Percentiles rank a stretch among this genome's conserved stretches.
Evolutionary conservation across 2,113 vertebrate genomes (phyloP).

Genomic region (Urocitellus parryii): DNA sequence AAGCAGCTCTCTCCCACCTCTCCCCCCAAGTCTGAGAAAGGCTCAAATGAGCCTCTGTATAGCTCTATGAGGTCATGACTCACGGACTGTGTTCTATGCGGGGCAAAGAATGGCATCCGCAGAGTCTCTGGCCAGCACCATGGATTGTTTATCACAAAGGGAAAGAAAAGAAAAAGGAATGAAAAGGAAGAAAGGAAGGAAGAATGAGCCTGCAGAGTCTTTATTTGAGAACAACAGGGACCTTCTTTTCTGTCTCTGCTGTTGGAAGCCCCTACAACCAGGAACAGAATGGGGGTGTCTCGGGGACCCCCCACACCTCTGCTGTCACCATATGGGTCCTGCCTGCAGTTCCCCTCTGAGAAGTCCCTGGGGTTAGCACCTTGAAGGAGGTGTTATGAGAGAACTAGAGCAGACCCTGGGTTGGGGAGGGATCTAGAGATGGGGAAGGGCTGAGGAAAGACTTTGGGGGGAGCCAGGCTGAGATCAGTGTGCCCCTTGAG

Average conservation of each 20-base stretch:
- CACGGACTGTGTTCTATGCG: neutral
- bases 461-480: neutral
- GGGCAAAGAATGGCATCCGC: neutral
- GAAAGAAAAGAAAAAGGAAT: neutral
- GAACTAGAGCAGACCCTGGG: neutral
- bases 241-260: slow-evolving; percentile 10
- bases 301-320: neutral
- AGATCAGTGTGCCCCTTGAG: no score
- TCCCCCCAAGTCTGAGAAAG: neutral
- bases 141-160: neutral
- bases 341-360: neutral
- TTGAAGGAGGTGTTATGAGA: neutral
- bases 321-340: neutral
- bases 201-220: neutral
- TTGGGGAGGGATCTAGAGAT: no score
- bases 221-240: neutral
- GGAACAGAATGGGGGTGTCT: neutral
- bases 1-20: neutral
- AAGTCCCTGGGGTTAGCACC: neutral
- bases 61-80: slow-evolving; percentile 6
- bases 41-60: neutral
- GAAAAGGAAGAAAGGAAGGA: neutral
- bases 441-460: no score
- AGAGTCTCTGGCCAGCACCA: neutral
- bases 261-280: neutral